Evolutionary conservation across 2,113 vertebrate genomes (phyloP).

Genomic region (Rissa tridactyla): DNA sequence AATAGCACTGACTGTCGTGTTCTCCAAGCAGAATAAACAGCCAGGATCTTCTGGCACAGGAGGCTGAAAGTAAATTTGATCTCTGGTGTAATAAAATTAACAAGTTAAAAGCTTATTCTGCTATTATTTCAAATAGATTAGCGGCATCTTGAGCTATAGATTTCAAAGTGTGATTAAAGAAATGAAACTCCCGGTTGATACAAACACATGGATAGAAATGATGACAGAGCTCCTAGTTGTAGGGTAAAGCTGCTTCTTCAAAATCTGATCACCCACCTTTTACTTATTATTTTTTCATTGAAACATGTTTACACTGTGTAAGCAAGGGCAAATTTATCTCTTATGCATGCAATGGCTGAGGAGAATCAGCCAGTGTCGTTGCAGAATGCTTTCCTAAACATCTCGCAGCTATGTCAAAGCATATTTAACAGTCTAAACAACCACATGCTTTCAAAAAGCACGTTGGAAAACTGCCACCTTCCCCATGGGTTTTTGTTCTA

Average conservation of each 20-base stretch:
- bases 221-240: not conserved
- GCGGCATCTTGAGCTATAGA: not conserved
- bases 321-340: not conserved
- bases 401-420: not conserved
- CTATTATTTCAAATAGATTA: not conserved
- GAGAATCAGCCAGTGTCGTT: not conserved
- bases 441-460: not conserved
- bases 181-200: not conserved
- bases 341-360: not conserved
- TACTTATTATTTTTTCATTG: not conserved
- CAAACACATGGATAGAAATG: not conserved
- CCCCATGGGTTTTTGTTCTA: not conserved
- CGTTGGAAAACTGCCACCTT: not conserved
- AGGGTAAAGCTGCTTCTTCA: not conserved
- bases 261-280: not conserved
- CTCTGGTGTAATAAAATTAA: not conserved
- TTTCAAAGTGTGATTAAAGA: not conserved
- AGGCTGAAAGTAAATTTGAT: not conserved
- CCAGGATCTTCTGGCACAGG: not conserved
- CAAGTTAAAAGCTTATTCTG: conserved; percentile 9
- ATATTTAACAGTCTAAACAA: not conserved
- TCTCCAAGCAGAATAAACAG: conserved; percentile 16
- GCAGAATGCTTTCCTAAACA: not conserved
- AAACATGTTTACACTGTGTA: not conserved
- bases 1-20: not conserved